A percentile compares a stretch with the other conserved stretches of the same genome.
Evolutionary conservation across 2,113 vertebrate species (phyloP).

Genomic region (Hippoglossus stenolepis): DNA sequence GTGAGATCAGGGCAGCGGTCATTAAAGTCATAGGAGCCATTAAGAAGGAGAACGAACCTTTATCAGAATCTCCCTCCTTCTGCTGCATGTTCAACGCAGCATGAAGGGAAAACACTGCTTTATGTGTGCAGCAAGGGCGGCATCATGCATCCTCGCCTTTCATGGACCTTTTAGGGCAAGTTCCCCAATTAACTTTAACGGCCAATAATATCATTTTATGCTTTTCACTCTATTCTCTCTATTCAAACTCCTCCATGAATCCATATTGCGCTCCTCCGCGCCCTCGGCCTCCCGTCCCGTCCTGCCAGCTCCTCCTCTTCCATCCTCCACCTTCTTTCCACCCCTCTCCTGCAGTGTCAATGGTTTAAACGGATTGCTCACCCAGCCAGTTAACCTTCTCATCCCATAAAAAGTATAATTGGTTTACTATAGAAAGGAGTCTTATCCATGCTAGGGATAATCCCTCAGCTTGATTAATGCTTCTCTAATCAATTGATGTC

Average conservation of each 20-base stretch:
- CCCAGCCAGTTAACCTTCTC: conserved; percentile 88
- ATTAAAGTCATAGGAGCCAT: conserved; percentile 78
- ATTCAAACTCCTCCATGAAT: conserved; percentile 58
- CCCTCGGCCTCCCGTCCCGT: conserved; percentile 33
- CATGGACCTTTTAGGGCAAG: conserved; percentile 66
- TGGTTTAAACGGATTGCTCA: conserved; percentile 82
- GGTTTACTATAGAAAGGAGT: conserved; percentile 91
- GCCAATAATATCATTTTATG: conserved; percentile 79
- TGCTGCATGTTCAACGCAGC: conserved; percentile 60
- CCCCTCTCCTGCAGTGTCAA: conserved; percentile 73
- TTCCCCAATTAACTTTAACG: conserved; percentile 84
- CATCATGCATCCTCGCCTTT: conserved; percentile 69
- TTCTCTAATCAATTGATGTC: conserved; percentile 96
- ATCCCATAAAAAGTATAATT: conserved; percentile 92
- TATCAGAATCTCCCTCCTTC: conserved; percentile 54
- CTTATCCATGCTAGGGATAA: conserved; percentile 88
- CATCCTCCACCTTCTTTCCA: conserved; percentile 55
- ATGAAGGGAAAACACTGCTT: conserved; percentile 69
- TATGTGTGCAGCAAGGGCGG: conserved; percentile 54
- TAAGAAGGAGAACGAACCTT: conserved; percentile 60
- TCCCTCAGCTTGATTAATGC: conserved; percentile 96
- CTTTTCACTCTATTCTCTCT: conserved; percentile 67
- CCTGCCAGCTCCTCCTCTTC: conserved; percentile 42
- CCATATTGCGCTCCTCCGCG: conserved; percentile 48
- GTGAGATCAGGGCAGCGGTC: conserved; percentile 74